Base-by-base conservation (phyloP, 2,888 invertebrate genomes). In the Autographa gamma region DNA sequence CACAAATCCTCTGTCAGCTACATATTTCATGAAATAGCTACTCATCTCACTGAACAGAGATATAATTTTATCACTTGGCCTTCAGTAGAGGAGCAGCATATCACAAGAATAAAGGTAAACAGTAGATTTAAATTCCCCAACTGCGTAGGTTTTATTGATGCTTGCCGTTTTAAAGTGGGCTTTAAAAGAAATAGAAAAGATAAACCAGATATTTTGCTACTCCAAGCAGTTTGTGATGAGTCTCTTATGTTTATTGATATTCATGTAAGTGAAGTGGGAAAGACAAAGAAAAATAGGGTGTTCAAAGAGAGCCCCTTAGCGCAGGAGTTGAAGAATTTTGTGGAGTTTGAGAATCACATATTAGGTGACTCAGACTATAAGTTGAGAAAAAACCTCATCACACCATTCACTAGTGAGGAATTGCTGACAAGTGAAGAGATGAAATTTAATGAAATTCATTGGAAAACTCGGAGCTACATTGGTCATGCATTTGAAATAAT, bases 211-310 rank as follows among this genome's bases (percentile, higher is more conserved):
- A 85, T 84, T 41, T 82, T 95, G n/a, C 86, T 94, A 6, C 78
- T 95, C 25, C 95, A 95, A 89, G 95, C 91, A 52, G 95, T 95
- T 2, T 95, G 95, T 87, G 93, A 95, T 86, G 95, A 95, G 77
- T 91, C 91, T 11, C 83, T 93, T 1, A 89, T 91, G 85, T 95
- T 95, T 80, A 89, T 89, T 71, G 93, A 95, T 77, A 86, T 93
- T 66, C 89, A 93, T 77, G 81, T 95, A 58, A 93, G 94, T 56
- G 89, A 89, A 65, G 79, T 92, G 74, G 95, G 94, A 58, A 89
- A 85, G 65, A 90, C 89, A 52, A 90, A 88, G 67, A 95, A 95
- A 85, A 88, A 77, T 64, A 92, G 87, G 85, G 87, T 95, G 6
- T 95, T 91, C 69, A 93, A 90, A 85, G 92, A 93, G 25, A 95